Conservation (phyloP, 2,888 invertebrate species). For the Aporophyla lueneburgensis region DNA sequence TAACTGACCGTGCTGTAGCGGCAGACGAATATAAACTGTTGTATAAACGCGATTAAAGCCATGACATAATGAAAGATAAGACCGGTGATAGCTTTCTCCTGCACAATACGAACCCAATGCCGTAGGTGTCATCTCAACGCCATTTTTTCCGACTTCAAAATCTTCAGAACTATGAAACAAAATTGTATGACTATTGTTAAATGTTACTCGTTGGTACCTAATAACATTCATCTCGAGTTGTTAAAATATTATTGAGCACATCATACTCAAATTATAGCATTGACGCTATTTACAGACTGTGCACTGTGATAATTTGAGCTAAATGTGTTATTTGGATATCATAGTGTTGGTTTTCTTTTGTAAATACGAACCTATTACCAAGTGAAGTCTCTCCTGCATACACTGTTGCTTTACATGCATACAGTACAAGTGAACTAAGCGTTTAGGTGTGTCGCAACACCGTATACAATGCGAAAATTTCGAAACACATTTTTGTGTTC, state of each 20-base stretch:
- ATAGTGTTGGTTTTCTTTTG: conserved; percentile 31
- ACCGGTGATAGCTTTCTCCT: conserved; percentile 33
- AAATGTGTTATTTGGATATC: conserved; percentile 38
- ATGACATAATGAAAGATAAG: conserved; percentile 75
- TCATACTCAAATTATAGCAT: conserved; percentile 40
- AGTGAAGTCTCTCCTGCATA: conserved; percentile 38
- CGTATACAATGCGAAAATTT: conserved; percentile 58
- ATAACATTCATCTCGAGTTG: conserved; percentile 11
- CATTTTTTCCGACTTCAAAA: conserved; percentile 12
- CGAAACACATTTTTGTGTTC: conserved; percentile 62
- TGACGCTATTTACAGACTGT: conserved; percentile 43
- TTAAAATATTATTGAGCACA: conserved; percentile 37
- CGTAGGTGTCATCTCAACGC: background rate
- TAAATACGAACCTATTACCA: conserved; percentile 35
- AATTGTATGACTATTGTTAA: conserved; percentile 2
- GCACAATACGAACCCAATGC: conserved; percentile 7
- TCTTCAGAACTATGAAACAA: background rate
- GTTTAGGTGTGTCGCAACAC: conserved; percentile 60
- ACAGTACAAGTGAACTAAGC: conserved; percentile 44
- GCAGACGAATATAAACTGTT: conserved; percentile 81
- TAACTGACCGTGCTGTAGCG: conserved; percentile 79
- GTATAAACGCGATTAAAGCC: conserved; percentile 75
- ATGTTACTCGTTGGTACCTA: conserved; percentile 9
- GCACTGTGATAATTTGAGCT: conserved; percentile 52
- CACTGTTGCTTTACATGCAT: conserved; percentile 54